Evolutionary conservation across 2,888 invertebrate genomes (phyloP), one percentile per base, ranked within the genome.

Genomic region (Oscheius sp.): DNA sequence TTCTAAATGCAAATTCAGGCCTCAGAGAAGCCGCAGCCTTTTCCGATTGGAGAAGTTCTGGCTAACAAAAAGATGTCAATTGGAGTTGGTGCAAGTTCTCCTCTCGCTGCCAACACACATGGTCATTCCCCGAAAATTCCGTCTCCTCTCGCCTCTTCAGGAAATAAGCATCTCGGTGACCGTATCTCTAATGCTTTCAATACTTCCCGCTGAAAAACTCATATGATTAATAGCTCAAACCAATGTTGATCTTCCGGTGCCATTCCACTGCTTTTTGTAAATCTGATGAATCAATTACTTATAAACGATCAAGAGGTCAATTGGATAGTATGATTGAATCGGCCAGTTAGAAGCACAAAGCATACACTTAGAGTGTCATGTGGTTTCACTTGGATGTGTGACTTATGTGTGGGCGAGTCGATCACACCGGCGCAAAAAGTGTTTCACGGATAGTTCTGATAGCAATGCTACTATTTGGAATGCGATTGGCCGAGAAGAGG

Each of bases 401-500:
- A 42, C 42, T 42, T 42, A 21, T 21, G 42, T 42, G 42, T 42
- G 42, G 42, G 42, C 42, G 42, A 42, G 42, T 42, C 7, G 42
- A 42, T 42, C 42, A 5, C 42, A 42, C 4, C 42, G 21, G 42
- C 55, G 21, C 32, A 32, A 32, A 51, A 29, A 50, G 65, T 48
- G 11, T 50, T 51, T 66, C 53, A 66, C 50, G 51, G 35, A 53
- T 55, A 55, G n/a, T 68, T 55, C 33, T 35, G 53, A 55, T 68
- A 35, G 32, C 55, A 11, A 50, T 65, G 68, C 53, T 35, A 53
- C 68, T 68, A 68, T 68, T 68, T 68, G 55, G 37, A 21, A 53
- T 51, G 50, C n/a, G 50, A 55, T 53, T 68, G 68, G 68, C 42
- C 55, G 68, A 53, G 68, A 68, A 68, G 68, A 68, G 68, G 55